Conservation (phyloP, 2,113 vertebrate species). For the Alosa alosa region DNA sequence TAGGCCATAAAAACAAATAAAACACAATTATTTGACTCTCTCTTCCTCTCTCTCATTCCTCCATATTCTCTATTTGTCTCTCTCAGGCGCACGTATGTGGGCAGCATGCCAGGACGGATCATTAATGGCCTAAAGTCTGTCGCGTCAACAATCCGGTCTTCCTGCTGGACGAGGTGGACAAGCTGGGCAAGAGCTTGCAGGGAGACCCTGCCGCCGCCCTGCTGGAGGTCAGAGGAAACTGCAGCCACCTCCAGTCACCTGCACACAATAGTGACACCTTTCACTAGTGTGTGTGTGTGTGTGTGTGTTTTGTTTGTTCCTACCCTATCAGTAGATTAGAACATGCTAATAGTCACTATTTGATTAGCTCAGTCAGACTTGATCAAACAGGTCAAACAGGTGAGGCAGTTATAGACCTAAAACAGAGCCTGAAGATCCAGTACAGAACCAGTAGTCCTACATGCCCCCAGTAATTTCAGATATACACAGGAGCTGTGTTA, state of each 20-base stretch:
- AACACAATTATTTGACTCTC: no score
- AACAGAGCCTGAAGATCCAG: no score
- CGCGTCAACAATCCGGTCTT: slow-evolving; percentile 93
- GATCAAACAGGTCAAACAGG: not conserved
- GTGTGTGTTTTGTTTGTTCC: no score
- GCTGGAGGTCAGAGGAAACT: slow-evolving; percentile 80
- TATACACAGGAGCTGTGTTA: no score
- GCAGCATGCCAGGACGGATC: slow-evolving; percentile 96
- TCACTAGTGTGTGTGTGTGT: not conserved
- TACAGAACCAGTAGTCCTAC: no score
- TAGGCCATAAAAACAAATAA: no score
- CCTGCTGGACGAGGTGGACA: slow-evolving; percentile 95
- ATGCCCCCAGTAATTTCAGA: no score
- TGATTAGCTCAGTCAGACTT: no score
- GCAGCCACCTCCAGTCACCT: not conserved
- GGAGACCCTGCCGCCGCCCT: slow-evolving; percentile 94
- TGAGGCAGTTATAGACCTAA: not conserved
- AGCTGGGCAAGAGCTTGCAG: slow-evolving; percentile 92
- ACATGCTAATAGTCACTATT: no score
- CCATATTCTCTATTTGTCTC: not conserved
- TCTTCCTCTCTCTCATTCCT: not conserved
- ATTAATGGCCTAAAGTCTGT: slow-evolving; percentile 94
- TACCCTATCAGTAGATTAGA: no score
- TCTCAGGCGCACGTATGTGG: slow-evolving; percentile 91
- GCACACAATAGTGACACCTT: not conserved